Evolutionary conservation across 2,888 invertebrate species (phyloP).

Genomic region (Rhimphoctona megacephalus): DNA sequence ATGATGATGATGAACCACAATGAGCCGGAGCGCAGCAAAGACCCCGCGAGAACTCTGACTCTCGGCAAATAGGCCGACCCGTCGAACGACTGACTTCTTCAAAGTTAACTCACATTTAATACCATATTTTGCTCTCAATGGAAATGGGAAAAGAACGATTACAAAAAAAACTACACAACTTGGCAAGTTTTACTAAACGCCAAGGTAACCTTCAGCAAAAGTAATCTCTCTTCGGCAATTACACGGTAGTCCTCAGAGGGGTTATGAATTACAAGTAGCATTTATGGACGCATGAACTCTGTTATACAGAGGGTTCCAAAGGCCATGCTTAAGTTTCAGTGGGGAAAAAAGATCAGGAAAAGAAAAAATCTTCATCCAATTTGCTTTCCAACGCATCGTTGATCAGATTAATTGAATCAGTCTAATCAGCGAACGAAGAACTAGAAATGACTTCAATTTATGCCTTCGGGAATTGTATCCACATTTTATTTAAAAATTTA

Average conservation of each 20-base stretch:
- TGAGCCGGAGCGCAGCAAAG: constrained; percentile 38
- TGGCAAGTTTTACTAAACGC: not conserved
- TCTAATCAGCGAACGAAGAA: not conserved
- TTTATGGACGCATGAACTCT: not conserved
- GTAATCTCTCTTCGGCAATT: constrained; percentile 49
- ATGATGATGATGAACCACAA: constrained; percentile 45
- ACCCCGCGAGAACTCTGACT: constrained; percentile 25
- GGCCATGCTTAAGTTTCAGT: not conserved
- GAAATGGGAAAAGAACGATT: not conserved
- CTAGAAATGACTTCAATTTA: not conserved
- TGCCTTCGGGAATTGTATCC: not conserved
- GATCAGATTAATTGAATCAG: not conserved
- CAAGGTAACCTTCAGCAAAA: constrained; percentile 13
- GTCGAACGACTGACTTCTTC: constrained; percentile 13
- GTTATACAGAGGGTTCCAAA: not conserved
- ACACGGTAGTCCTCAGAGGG: constrained; percentile 17
- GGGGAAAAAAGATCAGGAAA: not conserved
- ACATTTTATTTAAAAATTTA: too few relatives aligned
- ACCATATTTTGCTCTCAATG: not conserved
- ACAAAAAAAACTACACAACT: constrained; percentile 17
- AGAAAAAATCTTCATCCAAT: not conserved
- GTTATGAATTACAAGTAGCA: not conserved
- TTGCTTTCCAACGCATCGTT: not conserved
- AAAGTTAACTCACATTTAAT: not conserved
- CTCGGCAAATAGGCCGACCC: constrained; percentile 19